These are phyloP conservation scores for Misgurnus anguillicaudatus DNA, from an alignment of 2,113 vertebrate species.

Conservation along the genomic window DNA sequence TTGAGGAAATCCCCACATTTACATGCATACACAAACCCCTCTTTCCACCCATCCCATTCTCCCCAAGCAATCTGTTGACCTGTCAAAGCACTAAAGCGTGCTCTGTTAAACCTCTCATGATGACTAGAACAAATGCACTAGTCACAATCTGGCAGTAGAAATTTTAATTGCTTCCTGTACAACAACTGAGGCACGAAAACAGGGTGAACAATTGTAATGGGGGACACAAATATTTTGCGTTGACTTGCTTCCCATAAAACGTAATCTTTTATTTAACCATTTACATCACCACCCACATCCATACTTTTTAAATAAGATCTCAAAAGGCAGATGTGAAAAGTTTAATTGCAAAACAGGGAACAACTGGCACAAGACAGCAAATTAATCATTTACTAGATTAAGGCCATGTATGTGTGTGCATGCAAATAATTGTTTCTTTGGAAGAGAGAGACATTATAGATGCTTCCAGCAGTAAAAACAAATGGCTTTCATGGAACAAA, in stretches of 20 bases:
- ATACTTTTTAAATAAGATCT: neutral
- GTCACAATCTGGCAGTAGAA: slow-evolving; percentile 49
- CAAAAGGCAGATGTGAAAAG: neutral
- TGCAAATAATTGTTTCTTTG: neutral
- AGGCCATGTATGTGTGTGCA: neutral
- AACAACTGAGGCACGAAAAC: slow-evolving; percentile 37
- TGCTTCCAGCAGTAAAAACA: no score
- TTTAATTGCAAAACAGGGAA: neutral
- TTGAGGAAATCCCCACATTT: neutral
- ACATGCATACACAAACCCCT: neutral
- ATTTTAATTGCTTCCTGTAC: slow-evolving; percentile 61
- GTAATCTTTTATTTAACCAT: neutral
- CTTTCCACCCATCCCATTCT: slow-evolving; percentile 6
- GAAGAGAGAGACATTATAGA: neutral
- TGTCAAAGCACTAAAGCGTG: slow-evolving; percentile 6
- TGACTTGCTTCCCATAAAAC: slow-evolving; percentile 5
- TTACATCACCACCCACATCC: neutral
- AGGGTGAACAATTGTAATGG: slow-evolving; percentile 19
- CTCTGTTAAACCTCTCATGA: slow-evolving; percentile 10
- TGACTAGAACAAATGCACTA: slow-evolving; percentile 25
- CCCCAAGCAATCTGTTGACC: neutral
- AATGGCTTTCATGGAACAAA: no score
- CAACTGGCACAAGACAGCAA: neutral
- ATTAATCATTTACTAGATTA: slow-evolving; percentile 12
- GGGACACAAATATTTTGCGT: neutral